Evolutionary conservation across 2,113 vertebrate genomes (phyloP).

Genomic region (Zosterops japonicus): DNA sequence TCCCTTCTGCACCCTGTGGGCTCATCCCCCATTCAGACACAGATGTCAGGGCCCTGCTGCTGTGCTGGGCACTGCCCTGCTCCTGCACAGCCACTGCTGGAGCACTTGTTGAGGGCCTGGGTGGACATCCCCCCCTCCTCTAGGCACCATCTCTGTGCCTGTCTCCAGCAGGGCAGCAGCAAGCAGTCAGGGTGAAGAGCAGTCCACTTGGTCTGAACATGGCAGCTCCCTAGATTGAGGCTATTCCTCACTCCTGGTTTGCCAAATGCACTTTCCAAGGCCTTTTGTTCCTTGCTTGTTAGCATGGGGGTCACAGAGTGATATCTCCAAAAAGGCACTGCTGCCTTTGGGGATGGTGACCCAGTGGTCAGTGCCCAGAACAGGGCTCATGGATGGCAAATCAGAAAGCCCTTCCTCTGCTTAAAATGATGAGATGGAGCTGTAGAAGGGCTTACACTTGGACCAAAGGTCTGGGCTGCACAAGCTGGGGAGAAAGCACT

Average conservation of each 20-base stretch:
- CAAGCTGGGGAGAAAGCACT: background rate
- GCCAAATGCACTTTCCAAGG: background rate
- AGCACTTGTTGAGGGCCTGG: accelerated
- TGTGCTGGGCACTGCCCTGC: background rate
- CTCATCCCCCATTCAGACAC: accelerated
- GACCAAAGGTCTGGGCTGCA: background rate
- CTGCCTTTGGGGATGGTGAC: background rate
- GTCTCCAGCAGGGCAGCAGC: background rate
- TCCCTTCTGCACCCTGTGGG: accelerated
- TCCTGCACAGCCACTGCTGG: background rate
- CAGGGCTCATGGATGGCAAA: background rate
- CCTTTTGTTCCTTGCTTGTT: background rate
- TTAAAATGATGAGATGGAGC: background rate
- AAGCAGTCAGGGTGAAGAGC: background rate
- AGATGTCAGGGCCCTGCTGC: background rate
- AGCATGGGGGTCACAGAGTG: background rate
- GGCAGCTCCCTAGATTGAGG: background rate
- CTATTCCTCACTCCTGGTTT: background rate
- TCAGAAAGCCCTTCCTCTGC: background rate
- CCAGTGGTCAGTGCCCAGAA: background rate
- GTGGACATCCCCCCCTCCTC: background rate
- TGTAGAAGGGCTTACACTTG: background rate
- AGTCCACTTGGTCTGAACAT: accelerated
- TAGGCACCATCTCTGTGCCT: accelerated
- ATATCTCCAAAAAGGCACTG: background rate